These are phyloP conservation scores for Scaptomyza hsui DNA, from an alignment of 1,140 invertebrate species.

Conservation along the genomic window DNA sequence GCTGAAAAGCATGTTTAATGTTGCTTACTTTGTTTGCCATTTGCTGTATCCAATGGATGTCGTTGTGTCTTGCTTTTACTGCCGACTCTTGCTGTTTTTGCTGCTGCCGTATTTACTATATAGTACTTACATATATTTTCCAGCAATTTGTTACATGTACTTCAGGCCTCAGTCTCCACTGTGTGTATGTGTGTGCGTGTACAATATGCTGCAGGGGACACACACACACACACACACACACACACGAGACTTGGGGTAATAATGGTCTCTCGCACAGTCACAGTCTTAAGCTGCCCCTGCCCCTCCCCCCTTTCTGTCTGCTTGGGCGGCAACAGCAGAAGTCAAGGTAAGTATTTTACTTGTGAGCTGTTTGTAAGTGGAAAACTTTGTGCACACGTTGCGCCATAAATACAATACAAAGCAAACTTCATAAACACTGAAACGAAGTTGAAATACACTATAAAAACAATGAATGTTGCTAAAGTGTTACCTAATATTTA, in stretches of 20 bases:
- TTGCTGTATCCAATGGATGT: slow-evolving; percentile 44
- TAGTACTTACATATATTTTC: slow-evolving; percentile 54
- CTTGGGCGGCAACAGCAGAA: slow-evolving; percentile 48
- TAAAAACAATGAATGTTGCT: no score
- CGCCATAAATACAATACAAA: slow-evolving; percentile 51
- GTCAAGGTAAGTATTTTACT: slow-evolving; percentile 74
- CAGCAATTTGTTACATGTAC: slow-evolving; percentile 62
- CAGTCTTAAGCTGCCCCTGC: slow-evolving; percentile 42
- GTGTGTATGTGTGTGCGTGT: slow-evolving; percentile 14
- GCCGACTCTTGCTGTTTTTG: slow-evolving; percentile 11
- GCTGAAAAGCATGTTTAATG: slow-evolving; percentile 71
- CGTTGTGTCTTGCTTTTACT: slow-evolving; percentile 3
- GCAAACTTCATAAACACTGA: slow-evolving; percentile 11
- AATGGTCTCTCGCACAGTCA: slow-evolving; percentile 38
- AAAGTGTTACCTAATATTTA: no score
- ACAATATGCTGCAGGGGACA: slow-evolving; percentile 33
- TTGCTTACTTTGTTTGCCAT: slow-evolving; percentile 69
- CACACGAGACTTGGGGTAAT: slow-evolving; percentile 57
- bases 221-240: slow-evolving; percentile 34
- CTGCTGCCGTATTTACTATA: slow-evolving; percentile 31
- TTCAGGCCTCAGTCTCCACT: slow-evolving; percentile 1
- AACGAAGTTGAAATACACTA: slow-evolving; percentile 41
- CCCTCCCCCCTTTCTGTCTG: background rate
- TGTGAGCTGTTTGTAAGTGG: slow-evolving; percentile 69
- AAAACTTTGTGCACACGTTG: slow-evolving; percentile 73